Conservation (phyloP, 2,113 vertebrate species). For the Dendropsophus ebraccatus region DNA sequence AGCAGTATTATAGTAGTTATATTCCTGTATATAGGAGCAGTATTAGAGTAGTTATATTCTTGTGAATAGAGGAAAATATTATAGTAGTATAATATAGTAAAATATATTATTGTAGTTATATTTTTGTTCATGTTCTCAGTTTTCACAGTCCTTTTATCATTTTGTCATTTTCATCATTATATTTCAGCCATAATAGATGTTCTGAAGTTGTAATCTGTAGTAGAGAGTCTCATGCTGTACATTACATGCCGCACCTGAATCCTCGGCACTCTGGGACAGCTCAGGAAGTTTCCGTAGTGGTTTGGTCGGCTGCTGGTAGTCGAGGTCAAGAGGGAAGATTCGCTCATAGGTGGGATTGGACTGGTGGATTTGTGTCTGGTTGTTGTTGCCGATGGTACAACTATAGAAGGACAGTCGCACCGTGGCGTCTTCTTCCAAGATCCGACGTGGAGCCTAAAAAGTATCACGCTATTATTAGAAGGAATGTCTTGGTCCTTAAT, state of each 20-base stretch:
- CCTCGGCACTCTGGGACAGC: constrained; percentile 86
- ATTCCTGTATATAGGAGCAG: no score
- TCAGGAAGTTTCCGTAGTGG: constrained; percentile 85
- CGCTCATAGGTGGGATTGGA: constrained; percentile 87
- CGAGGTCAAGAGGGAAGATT: constrained; percentile 85
- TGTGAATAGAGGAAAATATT: no score
- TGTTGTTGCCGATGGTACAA: constrained; percentile 84
- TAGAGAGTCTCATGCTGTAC: background rate
- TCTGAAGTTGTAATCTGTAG: background rate
- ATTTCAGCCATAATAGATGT: no score
- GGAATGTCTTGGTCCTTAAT: background rate
- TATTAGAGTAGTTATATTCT: no score
- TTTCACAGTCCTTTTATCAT: no score
- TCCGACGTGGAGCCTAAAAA: constrained; percentile 81
- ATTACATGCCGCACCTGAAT: constrained; percentile 77
- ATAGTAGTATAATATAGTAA: no score
- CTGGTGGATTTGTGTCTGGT: constrained; percentile 77
- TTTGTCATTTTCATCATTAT: no score
- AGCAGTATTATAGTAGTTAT: no score
- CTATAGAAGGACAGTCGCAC: constrained; percentile 88
- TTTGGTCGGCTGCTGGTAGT: constrained; percentile 84
- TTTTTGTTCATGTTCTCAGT: background rate
- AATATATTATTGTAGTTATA: background rate
- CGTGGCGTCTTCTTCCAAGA: constrained; percentile 86
- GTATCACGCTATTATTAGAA: background rate